Conservation (phyloP, 2,113 vertebrate species). For the Lasiurus borealis region DNA sequence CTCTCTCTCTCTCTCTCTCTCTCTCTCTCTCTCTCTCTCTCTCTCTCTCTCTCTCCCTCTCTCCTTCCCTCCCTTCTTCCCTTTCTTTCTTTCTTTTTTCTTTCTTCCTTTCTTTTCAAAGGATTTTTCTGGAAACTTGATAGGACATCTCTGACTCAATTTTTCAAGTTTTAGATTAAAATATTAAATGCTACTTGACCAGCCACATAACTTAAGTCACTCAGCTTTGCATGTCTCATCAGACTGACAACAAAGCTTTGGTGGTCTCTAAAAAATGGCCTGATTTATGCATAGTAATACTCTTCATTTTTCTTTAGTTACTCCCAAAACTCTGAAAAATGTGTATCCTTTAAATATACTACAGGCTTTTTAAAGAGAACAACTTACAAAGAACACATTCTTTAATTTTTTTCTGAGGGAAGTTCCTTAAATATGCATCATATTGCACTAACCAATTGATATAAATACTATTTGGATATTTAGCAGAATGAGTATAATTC, state of each 20-base stretch:
- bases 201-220: neutral
- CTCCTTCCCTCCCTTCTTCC: neutral
- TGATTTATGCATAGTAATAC: neutral
- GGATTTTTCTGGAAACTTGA: slow-evolving; percentile 39
- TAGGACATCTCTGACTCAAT: neutral
- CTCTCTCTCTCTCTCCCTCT: neutral
- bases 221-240: neutral
- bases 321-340: neutral
- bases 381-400: neutral
- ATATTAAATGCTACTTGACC: slow-evolving; percentile 37
- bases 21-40: neutral
- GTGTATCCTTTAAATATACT: neutral
- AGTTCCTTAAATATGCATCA: slow-evolving; percentile 27
- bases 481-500: neutral
- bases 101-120: neutral
- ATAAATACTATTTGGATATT: slow-evolving; percentile 1
- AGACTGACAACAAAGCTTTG: neutral
- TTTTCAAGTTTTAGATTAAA: slow-evolving; percentile 60
- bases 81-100: neutral
- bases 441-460: neutral
- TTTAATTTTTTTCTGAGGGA: slow-evolving; percentile 37
- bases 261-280: neutral
- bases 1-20: neutral
- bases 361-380: slow-evolving; percentile 11
- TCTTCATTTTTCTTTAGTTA: slow-evolving; percentile 4